Evolutionary conservation across 2,797 vertebrate genomes (phyloP).

Genomic region (Clarias pachynema): DNA sequence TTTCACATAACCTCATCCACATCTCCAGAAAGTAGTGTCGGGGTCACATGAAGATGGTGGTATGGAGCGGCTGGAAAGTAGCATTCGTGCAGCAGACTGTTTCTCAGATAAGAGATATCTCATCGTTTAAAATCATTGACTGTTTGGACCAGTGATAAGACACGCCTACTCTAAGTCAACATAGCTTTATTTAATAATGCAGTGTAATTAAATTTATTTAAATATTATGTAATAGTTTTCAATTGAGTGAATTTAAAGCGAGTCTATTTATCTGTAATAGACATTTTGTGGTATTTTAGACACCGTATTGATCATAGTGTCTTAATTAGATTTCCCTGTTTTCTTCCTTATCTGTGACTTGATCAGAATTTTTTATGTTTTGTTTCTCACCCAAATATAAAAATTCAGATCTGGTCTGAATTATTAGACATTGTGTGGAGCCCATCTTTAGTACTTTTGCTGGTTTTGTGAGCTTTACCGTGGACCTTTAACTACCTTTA

Average conservation of each 20-base stretch:
- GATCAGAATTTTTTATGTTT: background rate
- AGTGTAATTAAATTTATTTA: constrained; percentile 23
- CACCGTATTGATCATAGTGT: background rate
- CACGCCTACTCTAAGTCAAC: constrained; percentile 26
- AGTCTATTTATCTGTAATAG: constrained; percentile 30
- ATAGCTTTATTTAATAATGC: constrained; percentile 44
- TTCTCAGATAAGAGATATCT: background rate
- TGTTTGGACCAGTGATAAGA: constrained; percentile 45
- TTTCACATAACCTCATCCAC: background rate
- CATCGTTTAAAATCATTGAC: constrained; percentile 25
- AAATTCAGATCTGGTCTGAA: constrained; percentile 1
- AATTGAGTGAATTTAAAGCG: constrained; percentile 20
- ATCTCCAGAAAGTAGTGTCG: background rate
- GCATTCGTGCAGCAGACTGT: constrained; percentile 19
- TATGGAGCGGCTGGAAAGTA: constrained; percentile 24
- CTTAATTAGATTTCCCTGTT: background rate
- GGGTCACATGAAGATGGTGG: background rate
- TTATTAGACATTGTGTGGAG: constrained; percentile 14
- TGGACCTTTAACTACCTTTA: background rate
- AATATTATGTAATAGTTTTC: constrained; percentile 17
- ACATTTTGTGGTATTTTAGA: background rate
- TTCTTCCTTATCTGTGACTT: background rate
- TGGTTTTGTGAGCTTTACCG: background rate
- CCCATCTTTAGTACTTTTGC: background rate
- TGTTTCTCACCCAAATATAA: background rate